phyloP scores from a whole-genome alignment of 2,113 vertebrate genomes.

The Neolamprologus modestus region DNA sequence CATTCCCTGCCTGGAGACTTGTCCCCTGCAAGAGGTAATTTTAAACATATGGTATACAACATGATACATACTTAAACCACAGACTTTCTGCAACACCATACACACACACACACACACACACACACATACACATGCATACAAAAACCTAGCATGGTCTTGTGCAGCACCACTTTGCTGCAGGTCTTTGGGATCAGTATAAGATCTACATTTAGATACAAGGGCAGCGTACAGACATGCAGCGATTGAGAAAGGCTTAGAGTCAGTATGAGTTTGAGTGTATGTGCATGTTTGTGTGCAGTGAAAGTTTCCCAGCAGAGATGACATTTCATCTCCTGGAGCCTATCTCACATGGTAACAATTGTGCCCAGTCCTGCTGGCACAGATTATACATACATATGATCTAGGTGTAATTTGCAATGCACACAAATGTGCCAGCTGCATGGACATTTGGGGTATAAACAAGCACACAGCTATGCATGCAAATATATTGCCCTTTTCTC shows the following conservation, averaged over 20 bases:
- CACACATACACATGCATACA: not conserved
- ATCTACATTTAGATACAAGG: constrained; percentile 24
- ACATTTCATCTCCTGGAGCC: not conserved
- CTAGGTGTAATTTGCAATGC: not conserved
- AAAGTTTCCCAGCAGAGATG: constrained; percentile 19
- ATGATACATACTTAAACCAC: constrained; percentile 1
- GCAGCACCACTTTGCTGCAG: not conserved
- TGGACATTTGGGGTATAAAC: not conserved
- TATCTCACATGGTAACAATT: constrained; percentile 29
- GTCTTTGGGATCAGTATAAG: not conserved
- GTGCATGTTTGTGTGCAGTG: not conserved
- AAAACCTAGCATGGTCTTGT: not conserved
- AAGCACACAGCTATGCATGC: not conserved
- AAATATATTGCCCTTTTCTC: not conserved
- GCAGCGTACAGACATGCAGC: not conserved
- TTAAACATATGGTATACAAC: constrained; percentile 34
- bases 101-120: not conserved
- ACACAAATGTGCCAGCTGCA: not conserved
- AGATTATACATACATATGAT: not conserved
- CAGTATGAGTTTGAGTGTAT: not conserved
- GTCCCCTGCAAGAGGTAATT: constrained; percentile 25
- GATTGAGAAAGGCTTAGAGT: not conserved
- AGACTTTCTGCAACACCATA: not conserved
- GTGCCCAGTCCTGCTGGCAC: not conserved
- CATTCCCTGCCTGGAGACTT: not conserved